Conservation (phyloP, 1,140 invertebrate species). For the Plutomurus gul region DNA sequence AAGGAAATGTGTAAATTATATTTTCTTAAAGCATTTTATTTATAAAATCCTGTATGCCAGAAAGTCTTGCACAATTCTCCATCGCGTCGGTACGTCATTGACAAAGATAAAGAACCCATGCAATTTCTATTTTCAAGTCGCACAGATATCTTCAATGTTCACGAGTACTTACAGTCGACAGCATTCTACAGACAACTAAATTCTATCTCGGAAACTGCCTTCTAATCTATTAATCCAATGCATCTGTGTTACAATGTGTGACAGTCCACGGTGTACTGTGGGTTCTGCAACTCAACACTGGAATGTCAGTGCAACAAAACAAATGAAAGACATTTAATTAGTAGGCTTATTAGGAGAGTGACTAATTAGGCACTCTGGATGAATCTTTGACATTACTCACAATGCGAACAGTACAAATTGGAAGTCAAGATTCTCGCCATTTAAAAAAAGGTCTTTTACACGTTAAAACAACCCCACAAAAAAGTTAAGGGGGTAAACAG, state of each 20-base stretch:
- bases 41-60: neutral
- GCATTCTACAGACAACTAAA: too few species aligned
- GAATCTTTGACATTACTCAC: neutral
- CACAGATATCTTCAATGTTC: neutral
- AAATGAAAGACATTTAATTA: constrained; percentile 1
- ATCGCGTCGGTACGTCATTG: neutral
- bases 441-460: neutral
- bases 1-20: too few species aligned
- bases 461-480: neutral
- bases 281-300: neutral
- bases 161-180: neutral
- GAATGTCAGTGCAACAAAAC: neutral
- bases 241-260: neutral
- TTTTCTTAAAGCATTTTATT: too few species aligned
- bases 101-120: neutral
- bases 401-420: neutral
- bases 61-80: neutral
- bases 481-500: neutral
- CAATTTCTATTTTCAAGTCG: neutral
- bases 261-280: neutral
- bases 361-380: neutral
- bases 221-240: neutral
- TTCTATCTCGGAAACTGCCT: too few species aligned
- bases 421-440: too few species aligned
- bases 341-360: neutral